These are phyloP conservation scores for Ischnura elegans DNA, from an alignment of 2,888 invertebrate genomes.

Conservation along the genomic window DNA sequence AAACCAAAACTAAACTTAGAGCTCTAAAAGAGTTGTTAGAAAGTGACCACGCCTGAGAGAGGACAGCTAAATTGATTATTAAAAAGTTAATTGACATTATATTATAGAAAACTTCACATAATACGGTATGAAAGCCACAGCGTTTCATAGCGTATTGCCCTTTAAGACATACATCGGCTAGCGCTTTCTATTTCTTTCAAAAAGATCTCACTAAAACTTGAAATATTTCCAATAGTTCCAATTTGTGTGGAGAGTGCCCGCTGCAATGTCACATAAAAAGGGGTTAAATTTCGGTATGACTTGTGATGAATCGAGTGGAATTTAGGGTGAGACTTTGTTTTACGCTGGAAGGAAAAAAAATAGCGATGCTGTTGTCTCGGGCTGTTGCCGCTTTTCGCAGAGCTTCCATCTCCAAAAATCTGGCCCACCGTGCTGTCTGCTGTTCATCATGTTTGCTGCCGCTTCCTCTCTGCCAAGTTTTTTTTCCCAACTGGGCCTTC, in stretches of 20 bases:
- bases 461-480: slow-evolving; percentile 1
- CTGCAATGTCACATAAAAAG: background rate
- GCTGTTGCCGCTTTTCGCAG: background rate
- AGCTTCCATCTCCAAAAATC: background rate
- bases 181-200: no score
- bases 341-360: background rate
- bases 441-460: background rate
- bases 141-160: no score
- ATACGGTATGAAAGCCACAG: no score
- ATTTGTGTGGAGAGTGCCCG: background rate
- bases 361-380: background rate
- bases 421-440: background rate
- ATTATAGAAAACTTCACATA: no score
- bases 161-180: no score
- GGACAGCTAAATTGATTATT: no score
- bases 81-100: no score
- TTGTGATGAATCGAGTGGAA: background rate
- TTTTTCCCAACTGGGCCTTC: background rate
- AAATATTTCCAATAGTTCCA: background rate
- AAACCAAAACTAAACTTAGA: no score
- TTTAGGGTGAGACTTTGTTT: background rate
- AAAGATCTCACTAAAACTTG: no score
- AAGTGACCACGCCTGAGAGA: no score
- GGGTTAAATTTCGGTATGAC: background rate
- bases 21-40: no score